Base-by-base conservation (phyloP, 2,797 vertebrate genomes). In the Protonibea diacanthus region DNA sequence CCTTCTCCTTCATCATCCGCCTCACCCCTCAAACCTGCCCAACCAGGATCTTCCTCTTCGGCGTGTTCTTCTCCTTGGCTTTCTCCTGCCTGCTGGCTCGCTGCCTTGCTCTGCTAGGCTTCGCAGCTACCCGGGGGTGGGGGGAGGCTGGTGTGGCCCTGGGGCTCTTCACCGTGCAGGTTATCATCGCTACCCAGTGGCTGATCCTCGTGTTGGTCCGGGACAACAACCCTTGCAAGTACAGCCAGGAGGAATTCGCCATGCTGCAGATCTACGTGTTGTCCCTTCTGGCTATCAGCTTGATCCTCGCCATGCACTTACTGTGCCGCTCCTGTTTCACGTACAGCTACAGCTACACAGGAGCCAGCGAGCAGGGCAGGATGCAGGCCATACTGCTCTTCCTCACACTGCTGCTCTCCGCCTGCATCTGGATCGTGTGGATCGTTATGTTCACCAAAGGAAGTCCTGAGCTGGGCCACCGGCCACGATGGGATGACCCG, bases 181-280 rank as follows among this genome's bases (percentile, higher is more conserved):
- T 95, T 1, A 91, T 99, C 70, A 96, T 99, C 21, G 95, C 87
- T 0, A 80, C 93, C 0, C 92, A 98, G 78, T 99, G 97, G 81
- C 71, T 98, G 48, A 87, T 97, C 61, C 81, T 96, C 1, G 91
- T 93, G 80, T 66, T 97, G 79, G 92, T 93, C 33, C 88, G 91
- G 49, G 80, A 95, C 5, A n/a, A 4, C 0, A 40, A 71, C 2
- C 83, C 84, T 0, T 92, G 85, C 0, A 13, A 65, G 27, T 93
- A 92, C 90, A 83, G 70, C 49, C 73, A 89, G 4, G 86, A 85
- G 3, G 97, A 99, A 77, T 98, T 98, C 0, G 93, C 94, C 86
- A 94, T 98, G 95, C 89, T 98, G 80, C 95, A 97, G 80, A 96
- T 97, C 90, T 99, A 97, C 0, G 96, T 98, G 80, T 80, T 98